Evolutionary conservation across 2,888 invertebrate genomes (phyloP), one percentile per base, ranked within the genome.

Genomic region (Stegana nigrithorax): DNA sequence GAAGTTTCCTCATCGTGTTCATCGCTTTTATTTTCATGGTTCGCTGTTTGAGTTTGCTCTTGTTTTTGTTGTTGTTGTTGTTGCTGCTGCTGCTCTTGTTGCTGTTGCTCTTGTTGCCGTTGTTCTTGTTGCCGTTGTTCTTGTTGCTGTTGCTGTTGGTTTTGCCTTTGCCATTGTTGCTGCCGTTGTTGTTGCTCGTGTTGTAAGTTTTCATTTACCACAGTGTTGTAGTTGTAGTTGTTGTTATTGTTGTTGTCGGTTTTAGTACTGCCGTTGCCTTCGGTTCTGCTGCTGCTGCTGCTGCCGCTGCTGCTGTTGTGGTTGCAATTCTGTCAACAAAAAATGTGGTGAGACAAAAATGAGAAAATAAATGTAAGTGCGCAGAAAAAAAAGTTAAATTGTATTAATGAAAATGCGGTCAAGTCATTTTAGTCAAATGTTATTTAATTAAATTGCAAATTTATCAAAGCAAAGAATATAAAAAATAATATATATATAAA

Each of bases 261-360:
- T 36, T 23, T 39, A 19, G 10, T 26, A 19, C 51, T 58, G 62
- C 44, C 64, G 53, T 60, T 68, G 51, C 32, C n/a, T 36, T 23
- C 25, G 27, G 10, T 26, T 27, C 51, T 58, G 62, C 44, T 65
- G 53, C 12, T 58, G 62, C 61, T 64, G 50, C 60, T 65, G 32
- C n/a, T 47, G 14, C 26, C 65, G 50, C 21, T 62, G 39, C 58
- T 63, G 58, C 60, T 59, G n/a, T 42, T 64, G 19, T 58, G 62
- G 57, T 44, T 70, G 70, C 75, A 76, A 63, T 64, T 61, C 75
- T 76, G 68, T 26, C 50, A 19, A 44, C 7, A 5, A 14, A 21
- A 26, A 26, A 51, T 59, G 25, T 12, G 29, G 14, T 10, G 17
- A 47, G 47, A 23, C 21, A 42, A 25, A 29, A n/a, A 27, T 27